Base-by-base conservation (phyloP, 2,113 vertebrate genomes). In the Leptobrachium ailaonicum region DNA sequence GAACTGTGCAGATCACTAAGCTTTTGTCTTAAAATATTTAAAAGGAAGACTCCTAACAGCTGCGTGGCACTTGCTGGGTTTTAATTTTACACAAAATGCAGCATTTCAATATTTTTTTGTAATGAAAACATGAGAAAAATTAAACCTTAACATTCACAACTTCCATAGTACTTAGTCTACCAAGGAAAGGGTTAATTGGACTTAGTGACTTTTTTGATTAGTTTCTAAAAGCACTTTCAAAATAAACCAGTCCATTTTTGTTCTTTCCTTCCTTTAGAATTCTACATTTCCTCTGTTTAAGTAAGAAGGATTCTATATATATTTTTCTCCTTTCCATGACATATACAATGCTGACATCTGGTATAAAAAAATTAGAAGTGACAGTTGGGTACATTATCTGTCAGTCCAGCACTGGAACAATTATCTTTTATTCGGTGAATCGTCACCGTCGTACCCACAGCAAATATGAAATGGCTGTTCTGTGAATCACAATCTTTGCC, bases 301-400 rank as follows among this genome's bases (percentile, higher is more conserved):
- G 8, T 5, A 50, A 8, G 8, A 5, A 50, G 4, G 8, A 5
- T 5, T 50, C 4, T 50, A 50, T 50, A 50, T 50, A 50, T 50
- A 50, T 50, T 6, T 62, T 77, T 56, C 60, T 10, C 54, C 66
- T 70, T 45, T 45, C 45, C 45, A 54, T 72, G 77, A 79, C 47
- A 56, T 10, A 79, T 56, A 66, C 60, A 79, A 79, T 73, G 70
- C 60, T 54, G 77, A 79, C 62, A 79, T 79, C 70, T 73, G 62
- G 60, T 58, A 73, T 56, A 66, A 72, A 79, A 66, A 73, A 73
- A 79, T 73, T 79, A 62, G 42, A 79, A 79, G 62, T 73, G 77
- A 79, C 77, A 73, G 77, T 58, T 79, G 77, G 70, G 77, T 73
- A 54, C 62, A 66, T 79, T 66, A 79, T 67, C 40, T 73, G 70